These are phyloP conservation scores for Rotaria macrura DNA, from an alignment of 2,888 invertebrate species.

Conservation along the genomic window DNA sequence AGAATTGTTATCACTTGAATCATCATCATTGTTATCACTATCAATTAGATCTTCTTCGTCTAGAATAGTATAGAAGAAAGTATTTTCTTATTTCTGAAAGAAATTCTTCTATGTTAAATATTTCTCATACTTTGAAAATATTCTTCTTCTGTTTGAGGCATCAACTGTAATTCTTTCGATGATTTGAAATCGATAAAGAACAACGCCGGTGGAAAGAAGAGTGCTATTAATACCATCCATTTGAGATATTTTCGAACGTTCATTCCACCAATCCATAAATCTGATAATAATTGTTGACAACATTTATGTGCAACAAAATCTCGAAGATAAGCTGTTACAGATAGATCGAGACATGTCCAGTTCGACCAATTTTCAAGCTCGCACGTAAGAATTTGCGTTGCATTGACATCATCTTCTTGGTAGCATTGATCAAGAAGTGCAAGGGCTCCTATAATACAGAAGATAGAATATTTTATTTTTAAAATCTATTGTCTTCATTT, in stretches of 20 bases:
- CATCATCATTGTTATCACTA: not conserved
- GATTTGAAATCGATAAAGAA: slow-evolving; percentile 87
- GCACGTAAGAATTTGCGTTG: slow-evolving; percentile 84
- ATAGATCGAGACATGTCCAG: slow-evolving; percentile 88
- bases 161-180: slow-evolving; percentile 85
- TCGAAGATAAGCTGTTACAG: slow-evolving; percentile 85
- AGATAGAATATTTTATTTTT: no score
- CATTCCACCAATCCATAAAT: slow-evolving; percentile 89
- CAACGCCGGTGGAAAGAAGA: slow-evolving; percentile 73
- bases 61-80: not conserved
- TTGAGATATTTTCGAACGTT: slow-evolving; percentile 71
- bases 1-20: not conserved
- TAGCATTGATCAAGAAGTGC: slow-evolving; percentile 90
- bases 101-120: no score
- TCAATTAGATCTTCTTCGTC: not conserved
- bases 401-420: slow-evolving; percentile 85
- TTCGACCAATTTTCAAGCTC: slow-evolving; percentile 94
- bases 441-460: slow-evolving; percentile 55
- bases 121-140: slow-evolving; percentile 54
- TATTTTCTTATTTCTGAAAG: no score
- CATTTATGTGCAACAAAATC: slow-evolving; percentile 61
- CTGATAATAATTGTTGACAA: slow-evolving; percentile 88
- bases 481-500: no score
- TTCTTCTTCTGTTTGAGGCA: slow-evolving; percentile 96
- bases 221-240: slow-evolving; percentile 70